Evolutionary conservation across 1,140 invertebrate genomes (phyloP).

Genomic region (Leptestheria dahalacensis): DNA sequence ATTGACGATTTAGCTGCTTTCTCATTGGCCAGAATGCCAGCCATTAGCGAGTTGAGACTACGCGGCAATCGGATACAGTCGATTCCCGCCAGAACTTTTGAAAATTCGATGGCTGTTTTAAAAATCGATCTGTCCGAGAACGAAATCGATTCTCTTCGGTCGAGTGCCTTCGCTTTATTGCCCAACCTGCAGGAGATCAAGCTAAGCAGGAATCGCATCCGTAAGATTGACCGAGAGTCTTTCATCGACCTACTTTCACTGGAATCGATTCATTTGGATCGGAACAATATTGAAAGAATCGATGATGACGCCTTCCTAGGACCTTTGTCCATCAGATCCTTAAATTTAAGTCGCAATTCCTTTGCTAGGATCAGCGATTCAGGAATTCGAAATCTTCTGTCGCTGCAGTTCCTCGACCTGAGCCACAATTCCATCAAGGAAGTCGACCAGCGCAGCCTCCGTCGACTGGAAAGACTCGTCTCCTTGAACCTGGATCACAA

Average conservation of each 20-base stretch:
- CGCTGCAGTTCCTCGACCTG: slow-evolving; percentile 24
- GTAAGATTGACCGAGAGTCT: slow-evolving; percentile 45
- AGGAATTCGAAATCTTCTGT: slow-evolving; percentile 44
- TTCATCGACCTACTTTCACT: slow-evolving; percentile 60
- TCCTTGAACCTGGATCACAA: slow-evolving; percentile 34
- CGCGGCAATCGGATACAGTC: slow-evolving; percentile 8
- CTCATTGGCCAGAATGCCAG: slow-evolving; percentile 16
- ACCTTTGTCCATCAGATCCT: slow-evolving; percentile 54
- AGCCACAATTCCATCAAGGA: slow-evolving; percentile 51
- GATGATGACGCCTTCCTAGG: slow-evolving; percentile 59
- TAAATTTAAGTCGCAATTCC: slow-evolving; percentile 55
- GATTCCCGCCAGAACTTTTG: slow-evolving; percentile 10
- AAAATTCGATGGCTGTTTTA: slow-evolving; percentile 3
- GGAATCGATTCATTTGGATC: slow-evolving; percentile 57
- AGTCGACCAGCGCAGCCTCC: slow-evolving; percentile 44
- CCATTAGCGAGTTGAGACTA: slow-evolving; percentile 9
- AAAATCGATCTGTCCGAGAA: slow-evolving; percentile 55
- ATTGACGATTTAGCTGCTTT: slow-evolving; percentile 18
- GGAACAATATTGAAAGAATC: slow-evolving; percentile 54
- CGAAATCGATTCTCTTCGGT: slow-evolving; percentile 56
- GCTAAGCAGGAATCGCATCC: slow-evolving; percentile 51
- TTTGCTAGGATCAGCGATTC: slow-evolving; percentile 50
- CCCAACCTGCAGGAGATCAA: slow-evolving; percentile 59
- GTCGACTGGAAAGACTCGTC: slow-evolving; percentile 62
- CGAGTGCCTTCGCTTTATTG: slow-evolving; percentile 55